A percentile compares a stretch with the other conserved stretches of the same genome.
Conservation (phyloP, 1,140 invertebrate genomes). For the Polyergus mexicanus region DNA sequence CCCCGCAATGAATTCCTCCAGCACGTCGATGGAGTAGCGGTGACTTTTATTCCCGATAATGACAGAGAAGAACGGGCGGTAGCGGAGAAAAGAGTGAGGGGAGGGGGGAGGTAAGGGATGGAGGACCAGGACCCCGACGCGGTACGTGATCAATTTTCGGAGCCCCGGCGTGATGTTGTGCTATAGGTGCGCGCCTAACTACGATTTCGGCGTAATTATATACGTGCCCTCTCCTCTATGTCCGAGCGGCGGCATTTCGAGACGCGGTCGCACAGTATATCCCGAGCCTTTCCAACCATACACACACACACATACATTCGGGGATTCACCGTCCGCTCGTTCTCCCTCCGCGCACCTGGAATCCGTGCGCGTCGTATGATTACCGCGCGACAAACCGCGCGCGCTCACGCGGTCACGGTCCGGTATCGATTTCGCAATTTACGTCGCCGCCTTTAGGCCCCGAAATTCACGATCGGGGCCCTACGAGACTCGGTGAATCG, state of each 20-base stretch:
- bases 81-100: conserved; percentile 62
- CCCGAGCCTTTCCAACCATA: conserved; percentile 52
- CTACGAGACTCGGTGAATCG: neutral
- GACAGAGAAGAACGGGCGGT: conserved; percentile 79
- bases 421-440: conserved; percentile 56
- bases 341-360: neutral
- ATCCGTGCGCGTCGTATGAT: conserved; percentile 54
- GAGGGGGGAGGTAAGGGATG: neutral
- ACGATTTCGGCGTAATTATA: conserved; percentile 86
- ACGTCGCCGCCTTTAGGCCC: conserved; percentile 27
- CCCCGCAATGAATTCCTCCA: conserved; percentile 82
- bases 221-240: conserved; percentile 68
- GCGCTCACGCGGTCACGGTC: conserved; percentile 22
- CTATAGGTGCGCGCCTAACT: conserved; percentile 75
- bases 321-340: too few species aligned
- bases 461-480: conserved; percentile 30
- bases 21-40: conserved; percentile 79
- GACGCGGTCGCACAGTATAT: conserved; percentile 63
- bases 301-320: neutral
- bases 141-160: conserved; percentile 86
- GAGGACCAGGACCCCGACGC: conserved; percentile 52
- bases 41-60: conserved; percentile 87
- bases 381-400: conserved; percentile 69
- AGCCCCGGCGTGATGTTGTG: conserved; percentile 70
- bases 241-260: conserved; percentile 56